phyloP scores from a whole-genome alignment of 2,888 invertebrate species.

The Meghimatium bilineatum region DNA sequence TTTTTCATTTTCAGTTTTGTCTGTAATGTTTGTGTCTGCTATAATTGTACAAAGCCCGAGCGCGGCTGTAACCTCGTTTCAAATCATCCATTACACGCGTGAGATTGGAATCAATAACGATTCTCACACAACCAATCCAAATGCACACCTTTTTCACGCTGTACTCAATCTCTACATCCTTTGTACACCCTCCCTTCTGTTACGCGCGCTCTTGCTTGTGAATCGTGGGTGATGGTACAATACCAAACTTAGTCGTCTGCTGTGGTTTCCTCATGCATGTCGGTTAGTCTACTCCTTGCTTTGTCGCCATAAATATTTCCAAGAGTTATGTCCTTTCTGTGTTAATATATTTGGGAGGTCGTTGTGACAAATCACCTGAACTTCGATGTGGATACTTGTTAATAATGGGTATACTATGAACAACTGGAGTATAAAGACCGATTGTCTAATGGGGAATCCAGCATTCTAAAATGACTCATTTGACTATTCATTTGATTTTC shows the following conservation, averaged over 20 bases:
- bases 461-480: no score
- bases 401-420: no score
- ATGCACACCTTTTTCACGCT: conserved; percentile 6
- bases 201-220: neutral
- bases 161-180: conserved; percentile 15
- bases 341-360: no score
- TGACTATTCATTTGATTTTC: no score
- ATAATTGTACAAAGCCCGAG: conserved; percentile 10
- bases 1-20: neutral
- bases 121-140: conserved; percentile 4
- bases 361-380: no score
- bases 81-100: conserved; percentile 5
- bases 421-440: no score
- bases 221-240: neutral
- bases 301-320: no score
- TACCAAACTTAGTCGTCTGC: neutral
- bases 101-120: conserved; percentile 33
- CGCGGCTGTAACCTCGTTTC: conserved; percentile 27
- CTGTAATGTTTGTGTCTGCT: neutral
- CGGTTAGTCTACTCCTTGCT: no score
- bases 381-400: no score
- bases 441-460: no score
- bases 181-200: conserved; percentile 13
- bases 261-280: neutral
- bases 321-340: neutral